Base-by-base conservation (phyloP, 2,888 invertebrate species). In the Teinopalpus imperialis region DNA sequence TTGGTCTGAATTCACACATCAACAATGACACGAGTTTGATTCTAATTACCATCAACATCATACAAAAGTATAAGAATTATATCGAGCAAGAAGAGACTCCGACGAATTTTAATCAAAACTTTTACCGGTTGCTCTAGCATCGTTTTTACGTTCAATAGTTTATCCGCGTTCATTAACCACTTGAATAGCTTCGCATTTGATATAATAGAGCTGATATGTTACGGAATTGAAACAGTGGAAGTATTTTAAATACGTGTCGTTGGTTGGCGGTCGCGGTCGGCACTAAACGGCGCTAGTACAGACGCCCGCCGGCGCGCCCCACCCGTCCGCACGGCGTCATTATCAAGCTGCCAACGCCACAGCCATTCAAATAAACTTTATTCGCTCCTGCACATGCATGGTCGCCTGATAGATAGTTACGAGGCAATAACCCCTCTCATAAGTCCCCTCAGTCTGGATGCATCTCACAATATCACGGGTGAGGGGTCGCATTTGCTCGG, bases 361-460 rank as follows among this genome's bases (percentile, higher is more conserved):
- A 59, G 57, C 64, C 77, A 70, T 73, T 83, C 83, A 87, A 86
- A 86, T 87, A 83, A 87, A 87, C 77, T 81, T 85, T 85, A 86
- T 87, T 86, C 81, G 74, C 79, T 83, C 80, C 78, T 81, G 71
- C 74, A 74, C 77, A 77, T 79, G 79, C 74, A 76, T 60, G 60
- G 56, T 63, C 63, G 68, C 59, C 74, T 74, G 78, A 78, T 75
- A 74, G 74, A 72, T 71, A 77, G 74, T 71, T 66, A 69, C 69
- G 72, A 76, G 85, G 83, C 86, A 87, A 83, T 87, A 88, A 87
- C 87, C 88, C 85, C 81, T 77, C 75, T 75, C 71, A 74, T 66
- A 69, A 69, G 74, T 75, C 80, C 82, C 86, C 86, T 79, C 70
- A 70, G 74, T 71, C 70, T 74, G 72, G 68, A 54, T 27, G 66